phyloP scores from a whole-genome alignment of 2,113 vertebrate species.

The Scomber scombrus region DNA sequence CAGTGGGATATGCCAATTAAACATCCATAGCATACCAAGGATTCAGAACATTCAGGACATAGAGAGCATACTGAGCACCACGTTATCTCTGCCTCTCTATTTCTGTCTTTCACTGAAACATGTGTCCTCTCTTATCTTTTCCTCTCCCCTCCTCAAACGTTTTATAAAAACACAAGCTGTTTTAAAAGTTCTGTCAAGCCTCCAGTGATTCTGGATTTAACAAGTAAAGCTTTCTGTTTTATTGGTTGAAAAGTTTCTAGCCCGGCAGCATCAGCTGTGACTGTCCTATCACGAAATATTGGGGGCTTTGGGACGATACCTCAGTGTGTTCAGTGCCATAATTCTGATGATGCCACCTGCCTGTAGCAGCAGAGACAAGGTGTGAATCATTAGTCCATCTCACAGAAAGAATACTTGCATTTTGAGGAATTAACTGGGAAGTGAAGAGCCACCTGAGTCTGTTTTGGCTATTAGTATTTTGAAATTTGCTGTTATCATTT shows the following conservation, averaged over 20 bases:
- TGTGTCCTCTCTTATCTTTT: slow-evolving; percentile 32
- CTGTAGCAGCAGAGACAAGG: slow-evolving; percentile 7
- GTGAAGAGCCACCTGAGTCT: slow-evolving; percentile 3
- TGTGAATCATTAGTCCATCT: slow-evolving; percentile 15
- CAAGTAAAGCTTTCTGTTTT: slow-evolving; percentile 42
- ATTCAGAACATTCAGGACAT: slow-evolving; percentile 50
- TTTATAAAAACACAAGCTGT: slow-evolving; percentile 27
- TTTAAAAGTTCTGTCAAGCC: slow-evolving; percentile 31
- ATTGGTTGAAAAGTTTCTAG: slow-evolving; percentile 23
- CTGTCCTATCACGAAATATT: not conserved
- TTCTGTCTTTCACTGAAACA: slow-evolving; percentile 31
- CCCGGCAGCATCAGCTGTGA: not conserved
- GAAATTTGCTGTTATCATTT: slow-evolving; percentile 42
- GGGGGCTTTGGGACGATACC: not conserved
- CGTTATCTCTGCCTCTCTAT: slow-evolving; percentile 43
- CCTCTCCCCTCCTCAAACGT: slow-evolving; percentile 9
- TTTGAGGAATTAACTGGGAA: slow-evolving; percentile 9
- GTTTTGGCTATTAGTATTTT: slow-evolving; percentile 33
- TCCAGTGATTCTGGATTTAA: slow-evolving; percentile 41
- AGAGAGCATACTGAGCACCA: slow-evolving; percentile 25
- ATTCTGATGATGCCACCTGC: not conserved
- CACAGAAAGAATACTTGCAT: not conserved
- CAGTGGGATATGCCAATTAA: slow-evolving; percentile 73
- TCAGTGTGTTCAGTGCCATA: not conserved
- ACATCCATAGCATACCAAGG: slow-evolving; percentile 47